phyloP scores from a whole-genome alignment of 1,140 invertebrate genomes.

The Eueides isabella region DNA sequence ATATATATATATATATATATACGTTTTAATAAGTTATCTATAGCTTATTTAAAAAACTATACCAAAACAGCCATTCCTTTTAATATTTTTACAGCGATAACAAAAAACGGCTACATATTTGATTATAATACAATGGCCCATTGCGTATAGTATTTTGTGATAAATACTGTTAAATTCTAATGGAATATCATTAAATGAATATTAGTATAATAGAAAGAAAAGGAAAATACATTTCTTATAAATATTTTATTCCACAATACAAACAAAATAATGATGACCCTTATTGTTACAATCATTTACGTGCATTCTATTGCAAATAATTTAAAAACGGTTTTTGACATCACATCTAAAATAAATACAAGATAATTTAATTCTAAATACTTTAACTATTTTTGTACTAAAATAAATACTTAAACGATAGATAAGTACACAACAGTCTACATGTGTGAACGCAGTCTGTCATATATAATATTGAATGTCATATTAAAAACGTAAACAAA shows the following conservation, averaged over 20 bases:
- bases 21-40: no score
- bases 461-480: neutral
- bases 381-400: slow-evolving; percentile 1
- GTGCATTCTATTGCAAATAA: neutral
- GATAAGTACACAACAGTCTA: slow-evolving; percentile 5
- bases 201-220: neutral
- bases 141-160: no score
- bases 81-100: no score
- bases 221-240: neutral
- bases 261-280: neutral
- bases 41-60: no score
- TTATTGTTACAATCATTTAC: neutral
- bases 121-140: no score
- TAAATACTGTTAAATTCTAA: neutral
- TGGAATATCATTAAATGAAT: neutral
- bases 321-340: neutral
- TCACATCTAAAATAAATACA: neutral
- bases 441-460: neutral
- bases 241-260: neutral
- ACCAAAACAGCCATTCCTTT: no score
- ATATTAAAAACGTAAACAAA: neutral
- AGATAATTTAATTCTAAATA: neutral
- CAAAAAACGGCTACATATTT: no score
- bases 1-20: no score
- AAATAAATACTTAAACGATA: neutral